Conservation (phyloP, 1,140 invertebrate species). For the Heliothis virescens region DNA sequence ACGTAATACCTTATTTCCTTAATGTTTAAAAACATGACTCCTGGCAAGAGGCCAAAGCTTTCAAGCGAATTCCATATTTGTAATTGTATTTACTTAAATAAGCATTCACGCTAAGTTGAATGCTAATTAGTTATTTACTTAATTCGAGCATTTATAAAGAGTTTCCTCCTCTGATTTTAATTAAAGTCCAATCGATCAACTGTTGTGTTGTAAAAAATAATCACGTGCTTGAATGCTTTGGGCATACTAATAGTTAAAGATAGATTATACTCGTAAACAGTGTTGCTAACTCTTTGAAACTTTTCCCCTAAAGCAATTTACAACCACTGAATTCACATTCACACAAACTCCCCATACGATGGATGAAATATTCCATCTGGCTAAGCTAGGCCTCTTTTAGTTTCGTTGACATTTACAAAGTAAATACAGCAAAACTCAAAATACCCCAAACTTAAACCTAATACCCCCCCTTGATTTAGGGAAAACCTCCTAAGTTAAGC, state of each 20-base stretch:
- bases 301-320: too few relatives aligned
- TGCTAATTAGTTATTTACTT: not conserved
- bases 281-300: too few relatives aligned
- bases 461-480: too few relatives aligned
- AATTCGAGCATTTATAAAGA: not conserved
- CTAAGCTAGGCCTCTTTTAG: not conserved
- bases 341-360: too few relatives aligned
- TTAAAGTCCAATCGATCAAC: slow-evolving; percentile 13
- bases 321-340: too few relatives aligned
- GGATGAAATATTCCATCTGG: not conserved
- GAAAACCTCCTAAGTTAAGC: not conserved
- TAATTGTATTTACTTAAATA: slow-evolving; percentile 18
- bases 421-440: too few relatives aligned
- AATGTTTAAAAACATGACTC: slow-evolving; percentile 9
- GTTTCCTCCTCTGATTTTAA: not conserved
- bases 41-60: slow-evolving; percentile 4
- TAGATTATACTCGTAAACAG: not conserved
- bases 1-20: not conserved
- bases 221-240: not conserved
- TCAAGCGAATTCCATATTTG: slow-evolving; percentile 32
- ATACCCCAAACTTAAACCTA: too few relatives aligned
- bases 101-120: slow-evolving; percentile 2
- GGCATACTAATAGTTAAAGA: not conserved
- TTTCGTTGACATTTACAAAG: not conserved
- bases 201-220: slow-evolving; percentile 16